phyloP scores from a whole-genome alignment of 2,888 invertebrate genomes.

The Caenorhabditis uteleia region DNA sequence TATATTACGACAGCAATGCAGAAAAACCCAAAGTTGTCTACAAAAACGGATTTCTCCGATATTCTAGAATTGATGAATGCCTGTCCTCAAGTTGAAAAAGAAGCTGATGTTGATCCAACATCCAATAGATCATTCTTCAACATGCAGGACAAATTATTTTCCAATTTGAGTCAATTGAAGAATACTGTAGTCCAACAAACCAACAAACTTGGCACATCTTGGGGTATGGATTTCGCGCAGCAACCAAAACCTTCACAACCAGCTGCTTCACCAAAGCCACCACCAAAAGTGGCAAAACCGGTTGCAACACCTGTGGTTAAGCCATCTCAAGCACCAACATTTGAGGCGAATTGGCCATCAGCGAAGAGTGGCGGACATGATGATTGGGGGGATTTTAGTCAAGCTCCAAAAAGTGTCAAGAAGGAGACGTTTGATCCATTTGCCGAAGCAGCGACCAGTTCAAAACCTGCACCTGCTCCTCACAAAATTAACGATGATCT shows the following conservation, averaged over 20 bases:
- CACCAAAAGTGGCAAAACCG: constrained; percentile 1
- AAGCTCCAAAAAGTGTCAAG: constrained; percentile 14
- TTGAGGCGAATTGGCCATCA: constrained; percentile 24
- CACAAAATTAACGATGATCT: constrained; percentile 18
- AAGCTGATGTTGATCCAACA: constrained; percentile 13
- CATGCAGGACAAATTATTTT: constrained; percentile 36
- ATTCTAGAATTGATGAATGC: constrained; percentile 25
- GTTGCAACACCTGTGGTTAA: neutral
- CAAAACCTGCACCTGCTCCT: constrained; percentile 5
- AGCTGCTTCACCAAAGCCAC: constrained; percentile 11
- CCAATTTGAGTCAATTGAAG: constrained; percentile 20
- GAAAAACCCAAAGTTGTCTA: constrained; percentile 21
- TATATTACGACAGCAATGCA: constrained; percentile 29
- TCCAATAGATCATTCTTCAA: constrained; percentile 19
- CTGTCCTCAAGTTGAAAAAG: constrained; percentile 8
- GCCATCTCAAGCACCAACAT: constrained; percentile 2
- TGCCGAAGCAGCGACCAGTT: constrained; percentile 4
- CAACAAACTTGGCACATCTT: constrained; percentile 16
- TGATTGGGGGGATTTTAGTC: constrained; percentile 28
- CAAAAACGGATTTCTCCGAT: constrained; percentile 29
- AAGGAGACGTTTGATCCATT: constrained; percentile 33
- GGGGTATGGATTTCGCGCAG: neutral
- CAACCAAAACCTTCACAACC: neutral
- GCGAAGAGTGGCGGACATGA: neutral
- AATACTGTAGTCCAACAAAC: constrained; percentile 35